Evolutionary conservation across 1,140 invertebrate genomes (phyloP).

Genomic region (Catajapyx aquilonaris): DNA sequence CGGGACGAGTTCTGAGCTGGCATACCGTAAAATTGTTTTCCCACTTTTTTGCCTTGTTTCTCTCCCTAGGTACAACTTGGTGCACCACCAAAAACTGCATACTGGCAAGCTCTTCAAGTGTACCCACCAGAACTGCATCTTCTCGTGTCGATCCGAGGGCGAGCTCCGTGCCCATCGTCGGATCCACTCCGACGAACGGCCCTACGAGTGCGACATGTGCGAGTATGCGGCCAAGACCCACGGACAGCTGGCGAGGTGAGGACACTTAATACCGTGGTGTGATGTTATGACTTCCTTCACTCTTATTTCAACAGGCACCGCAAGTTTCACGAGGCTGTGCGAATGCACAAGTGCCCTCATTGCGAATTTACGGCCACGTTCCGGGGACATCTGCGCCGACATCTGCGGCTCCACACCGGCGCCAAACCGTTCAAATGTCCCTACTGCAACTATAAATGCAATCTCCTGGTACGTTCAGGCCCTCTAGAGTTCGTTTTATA

Average conservation of each 20-base stretch:
- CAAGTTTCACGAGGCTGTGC: no score
- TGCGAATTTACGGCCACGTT: conserved; percentile 41
- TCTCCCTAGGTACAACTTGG: conserved; percentile 31
- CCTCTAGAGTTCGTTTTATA: no score
- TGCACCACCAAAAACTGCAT: conserved; percentile 36
- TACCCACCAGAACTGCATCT: conserved; percentile 27
- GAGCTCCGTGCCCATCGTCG: conserved; percentile 28
- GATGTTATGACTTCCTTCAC: no score
- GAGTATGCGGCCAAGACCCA: conserved; percentile 37
- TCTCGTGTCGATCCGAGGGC: conserved; percentile 27
- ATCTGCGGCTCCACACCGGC: conserved; percentile 52
- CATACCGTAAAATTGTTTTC: no score
- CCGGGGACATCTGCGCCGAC: conserved; percentile 49
- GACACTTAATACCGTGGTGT: no score
- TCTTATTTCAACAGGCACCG: no score
- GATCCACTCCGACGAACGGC: conserved; percentile 22
- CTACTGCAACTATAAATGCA: conserved; percentile 55
- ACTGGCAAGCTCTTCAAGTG: conserved; percentile 34
- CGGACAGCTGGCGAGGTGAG: conserved; percentile 35
- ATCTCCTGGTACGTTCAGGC: conserved; percentile 36
- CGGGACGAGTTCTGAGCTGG: no score
- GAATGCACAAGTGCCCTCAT: conserved; percentile 34
- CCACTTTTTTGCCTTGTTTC: no score
- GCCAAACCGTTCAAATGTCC: conserved; percentile 69
- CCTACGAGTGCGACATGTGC: conserved; percentile 38